Conservation (phyloP, 2,888 invertebrate genomes). For the Heliconius aoede region DNA sequence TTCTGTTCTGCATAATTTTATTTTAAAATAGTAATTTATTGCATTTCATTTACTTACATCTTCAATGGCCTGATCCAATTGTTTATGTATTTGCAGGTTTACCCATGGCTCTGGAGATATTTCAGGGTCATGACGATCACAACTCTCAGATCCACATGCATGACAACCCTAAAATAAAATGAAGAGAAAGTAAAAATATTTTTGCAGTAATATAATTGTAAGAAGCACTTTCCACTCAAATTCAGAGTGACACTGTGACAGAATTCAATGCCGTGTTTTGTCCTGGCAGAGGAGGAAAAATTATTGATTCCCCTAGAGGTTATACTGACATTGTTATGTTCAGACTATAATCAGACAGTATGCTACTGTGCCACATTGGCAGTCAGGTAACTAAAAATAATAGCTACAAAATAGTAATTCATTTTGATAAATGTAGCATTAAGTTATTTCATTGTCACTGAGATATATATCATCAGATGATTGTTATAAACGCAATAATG, state of each 20-base stretch:
- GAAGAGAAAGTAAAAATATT: no score
- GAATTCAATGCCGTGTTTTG: no score
- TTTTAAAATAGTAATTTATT: no score
- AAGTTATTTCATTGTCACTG: background rate
- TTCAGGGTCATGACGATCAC: constrained; percentile 82
- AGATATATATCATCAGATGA: background rate
- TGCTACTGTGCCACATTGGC: background rate
- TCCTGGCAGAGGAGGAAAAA: no score
- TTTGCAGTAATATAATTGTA: no score
- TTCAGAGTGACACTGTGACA: no score
- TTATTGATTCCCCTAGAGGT: no score
- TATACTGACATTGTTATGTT: no score
- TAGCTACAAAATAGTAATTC: background rate
- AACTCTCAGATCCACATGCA: constrained; percentile 84
- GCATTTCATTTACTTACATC: constrained; percentile 81
- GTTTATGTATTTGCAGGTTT: constrained; percentile 86
- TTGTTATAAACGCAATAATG: no score
- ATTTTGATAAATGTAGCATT: background rate
- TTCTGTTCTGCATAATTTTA: no score
- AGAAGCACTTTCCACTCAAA: no score
- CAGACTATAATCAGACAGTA: background rate
- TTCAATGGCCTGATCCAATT: constrained; percentile 89
- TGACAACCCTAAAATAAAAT: constrained; percentile 81
- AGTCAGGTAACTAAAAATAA: background rate
- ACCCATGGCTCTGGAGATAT: constrained; percentile 86